Evolutionary conservation across 1,140 invertebrate genomes (phyloP).

Genomic region (Microplitis mediator): DNA sequence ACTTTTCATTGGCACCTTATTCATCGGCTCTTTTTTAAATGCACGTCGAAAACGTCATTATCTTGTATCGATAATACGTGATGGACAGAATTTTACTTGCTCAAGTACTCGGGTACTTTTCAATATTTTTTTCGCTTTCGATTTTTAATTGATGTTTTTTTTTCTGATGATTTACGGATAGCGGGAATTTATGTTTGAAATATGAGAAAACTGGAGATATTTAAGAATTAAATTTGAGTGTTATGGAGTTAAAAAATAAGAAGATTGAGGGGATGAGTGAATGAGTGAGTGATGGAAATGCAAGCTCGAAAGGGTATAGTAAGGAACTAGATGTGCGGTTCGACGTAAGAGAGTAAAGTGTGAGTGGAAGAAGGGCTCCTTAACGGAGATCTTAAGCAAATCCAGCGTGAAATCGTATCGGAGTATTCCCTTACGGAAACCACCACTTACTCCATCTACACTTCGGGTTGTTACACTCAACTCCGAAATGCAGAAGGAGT

Average conservation of each 20-base stretch:
- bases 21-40: constrained; percentile 28
- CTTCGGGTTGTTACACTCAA: constrained; percentile 5
- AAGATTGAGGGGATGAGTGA: neutral
- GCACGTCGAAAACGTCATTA: too few relatives aligned
- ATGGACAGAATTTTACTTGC: neutral
- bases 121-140: too few relatives aligned
- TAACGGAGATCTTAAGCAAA: constrained; percentile 63
- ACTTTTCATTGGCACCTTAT: constrained; percentile 39
- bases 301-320: constrained; percentile 16
- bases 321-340: constrained; percentile 31
- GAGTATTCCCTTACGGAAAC: constrained; percentile 55
- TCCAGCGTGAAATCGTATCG: constrained; percentile 64
- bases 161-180: neutral
- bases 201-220: neutral
- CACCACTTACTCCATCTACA: constrained; percentile 56
- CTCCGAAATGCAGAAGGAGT: neutral
- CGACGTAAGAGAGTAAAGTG: constrained; percentile 38
- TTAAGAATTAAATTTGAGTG: neutral
- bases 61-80: too few relatives aligned
- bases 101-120: too few relatives aligned
- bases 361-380: constrained; percentile 55
- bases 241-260: neutral
- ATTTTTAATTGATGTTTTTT: too few relatives aligned
- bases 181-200: neutral
- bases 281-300: neutral